A percentile compares a stretch with the other conserved stretches of the same genome.
phyloP scores from a whole-genome alignment of 92 coral and sea anemone genomes.

The Galaxea fascicularis region DNA sequence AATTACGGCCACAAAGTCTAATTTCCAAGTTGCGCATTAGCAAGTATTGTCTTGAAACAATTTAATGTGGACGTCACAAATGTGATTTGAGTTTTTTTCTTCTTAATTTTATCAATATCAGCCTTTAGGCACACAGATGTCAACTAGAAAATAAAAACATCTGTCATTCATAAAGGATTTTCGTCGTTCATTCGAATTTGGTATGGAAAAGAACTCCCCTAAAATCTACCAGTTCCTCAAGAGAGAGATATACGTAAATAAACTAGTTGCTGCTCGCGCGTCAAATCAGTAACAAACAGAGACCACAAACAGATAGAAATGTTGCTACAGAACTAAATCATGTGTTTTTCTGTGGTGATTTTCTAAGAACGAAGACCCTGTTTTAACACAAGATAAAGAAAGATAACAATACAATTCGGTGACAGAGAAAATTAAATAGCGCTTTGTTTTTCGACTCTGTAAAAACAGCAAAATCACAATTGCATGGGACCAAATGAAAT shows the following conservation, averaged over 20 bases:
- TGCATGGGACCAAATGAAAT: conserved; percentile 35
- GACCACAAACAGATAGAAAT: neutral
- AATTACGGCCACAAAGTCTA: conserved; percentile 43
- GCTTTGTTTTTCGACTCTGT: conserved; percentile 47
- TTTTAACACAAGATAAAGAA: conserved; percentile 11
- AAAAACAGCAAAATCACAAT: conserved; percentile 39
- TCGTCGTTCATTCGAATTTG: conserved; percentile 9
- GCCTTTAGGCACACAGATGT: conserved; percentile 67
- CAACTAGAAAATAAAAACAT: conserved; percentile 31
- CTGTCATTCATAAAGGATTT: conserved; percentile 46
- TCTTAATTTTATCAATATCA: conserved; percentile 47
- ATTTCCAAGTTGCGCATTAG: conserved; percentile 44
- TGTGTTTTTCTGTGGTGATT: neutral
- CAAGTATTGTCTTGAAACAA: conserved; percentile 55
- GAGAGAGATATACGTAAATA: neutral
- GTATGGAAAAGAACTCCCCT: neutral
- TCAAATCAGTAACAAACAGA: neutral
- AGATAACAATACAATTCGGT: conserved; percentile 26
- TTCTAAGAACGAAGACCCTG: neutral
- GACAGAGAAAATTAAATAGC: conserved; percentile 48
- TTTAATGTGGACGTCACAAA: conserved; percentile 57
- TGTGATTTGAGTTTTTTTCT: conserved; percentile 41
- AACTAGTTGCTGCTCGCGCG: neutral
- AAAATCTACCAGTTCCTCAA: neutral
- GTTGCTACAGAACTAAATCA: neutral